Evolutionary conservation across 2,888 invertebrate species (phyloP).

Genomic region (Caenorhabditis auriculariae): DNA sequence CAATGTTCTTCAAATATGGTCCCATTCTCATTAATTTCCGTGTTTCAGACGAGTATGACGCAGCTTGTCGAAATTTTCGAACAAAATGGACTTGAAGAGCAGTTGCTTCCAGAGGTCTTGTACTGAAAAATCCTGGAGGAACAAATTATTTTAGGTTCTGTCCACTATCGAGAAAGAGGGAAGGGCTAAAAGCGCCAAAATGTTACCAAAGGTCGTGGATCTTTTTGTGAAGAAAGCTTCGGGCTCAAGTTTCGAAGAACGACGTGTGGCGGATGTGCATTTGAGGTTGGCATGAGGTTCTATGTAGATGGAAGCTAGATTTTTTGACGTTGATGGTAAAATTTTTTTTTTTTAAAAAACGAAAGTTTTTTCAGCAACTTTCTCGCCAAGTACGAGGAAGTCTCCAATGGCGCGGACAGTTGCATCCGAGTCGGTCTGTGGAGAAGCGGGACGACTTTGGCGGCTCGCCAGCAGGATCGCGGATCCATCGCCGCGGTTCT

Average conservation of each 20-base stretch:
- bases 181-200: conserved; percentile 17
- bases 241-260: too few relatives aligned
- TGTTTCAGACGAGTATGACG: conserved; percentile 4
- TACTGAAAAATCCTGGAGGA: too few relatives aligned
- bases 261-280: too few relatives aligned
- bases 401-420: conserved; percentile 18
- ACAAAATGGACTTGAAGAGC: conserved; percentile 28
- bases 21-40: not conserved
- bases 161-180: too few relatives aligned
- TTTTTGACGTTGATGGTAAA: too few relatives aligned
- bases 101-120: conserved; percentile 37
- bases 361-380: conserved; percentile 25
- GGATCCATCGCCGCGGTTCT: conserved; percentile 7
- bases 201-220: conserved; percentile 24
- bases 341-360: too few relatives aligned
- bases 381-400: conserved; percentile 22
- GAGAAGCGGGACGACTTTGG: conserved; percentile 21
- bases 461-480: conserved; percentile 13
- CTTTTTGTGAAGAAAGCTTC: conserved; percentile 25
- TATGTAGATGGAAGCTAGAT: too few relatives aligned
- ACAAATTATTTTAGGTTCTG: too few relatives aligned
- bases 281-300: too few relatives aligned
- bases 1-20: conserved; percentile 13
- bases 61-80: conserved; percentile 22
- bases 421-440: too few relatives aligned